Conservation (phyloP, 2,797 vertebrate species). For the Lepilemur ruficaudatus region DNA sequence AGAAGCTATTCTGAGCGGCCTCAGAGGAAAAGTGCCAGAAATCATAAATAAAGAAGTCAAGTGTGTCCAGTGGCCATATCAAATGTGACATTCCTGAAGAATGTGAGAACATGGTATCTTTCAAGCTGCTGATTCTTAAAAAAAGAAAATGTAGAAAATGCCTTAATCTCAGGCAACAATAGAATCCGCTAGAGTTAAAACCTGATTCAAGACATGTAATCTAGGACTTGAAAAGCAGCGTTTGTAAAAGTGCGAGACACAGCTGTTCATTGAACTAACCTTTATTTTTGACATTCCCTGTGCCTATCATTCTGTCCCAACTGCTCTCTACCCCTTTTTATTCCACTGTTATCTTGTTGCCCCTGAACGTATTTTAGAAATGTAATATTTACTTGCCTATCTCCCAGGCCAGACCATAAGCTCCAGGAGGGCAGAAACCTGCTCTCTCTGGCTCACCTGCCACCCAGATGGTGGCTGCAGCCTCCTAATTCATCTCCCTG, state of each 20-base stretch:
- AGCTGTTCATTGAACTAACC: background rate
- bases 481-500: background rate
- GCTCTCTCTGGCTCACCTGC: background rate
- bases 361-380: background rate
- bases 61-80: slow-evolving; percentile 59
- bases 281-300: background rate
- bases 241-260: background rate
- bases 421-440: background rate
- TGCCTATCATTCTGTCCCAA: background rate
- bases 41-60: slow-evolving; percentile 73
- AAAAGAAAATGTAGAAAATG: background rate
- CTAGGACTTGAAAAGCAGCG: background rate
- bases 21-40: slow-evolving; percentile 67
- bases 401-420: background rate
- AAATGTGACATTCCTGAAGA: slow-evolving; percentile 58
- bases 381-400: background rate
- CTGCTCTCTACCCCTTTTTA: background rate
- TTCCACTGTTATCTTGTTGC: background rate
- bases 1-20: slow-evolving; percentile 74
- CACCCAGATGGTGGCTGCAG: background rate
- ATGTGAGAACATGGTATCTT: slow-evolving; percentile 55
- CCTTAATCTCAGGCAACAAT: background rate
- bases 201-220: background rate
- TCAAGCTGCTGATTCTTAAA: slow-evolving; percentile 36
- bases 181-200: background rate